Percentiles rank a stretch among this genome's conserved stretches.
These are phyloP conservation scores for Volucella inanis DNA, from an alignment of 2,888 invertebrate genomes.

Conservation along the genomic window DNA sequence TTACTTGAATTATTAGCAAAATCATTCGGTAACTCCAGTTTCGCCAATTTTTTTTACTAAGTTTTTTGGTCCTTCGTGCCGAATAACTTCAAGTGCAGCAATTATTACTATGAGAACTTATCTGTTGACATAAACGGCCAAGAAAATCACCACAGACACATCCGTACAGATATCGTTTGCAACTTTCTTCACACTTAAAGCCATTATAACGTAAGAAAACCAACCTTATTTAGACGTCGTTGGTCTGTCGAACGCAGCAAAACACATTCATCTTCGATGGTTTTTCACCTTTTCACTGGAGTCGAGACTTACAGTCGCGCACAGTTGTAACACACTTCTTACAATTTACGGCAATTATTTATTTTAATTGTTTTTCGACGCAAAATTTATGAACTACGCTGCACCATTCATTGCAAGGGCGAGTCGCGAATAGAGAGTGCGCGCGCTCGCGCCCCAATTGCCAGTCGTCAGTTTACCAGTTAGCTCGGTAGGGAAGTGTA, in stretches of 20 bases:
- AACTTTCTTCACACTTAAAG: too few relatives aligned
- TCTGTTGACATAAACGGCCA: too few relatives aligned
- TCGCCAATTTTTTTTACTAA: too few relatives aligned
- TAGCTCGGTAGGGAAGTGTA: background rate
- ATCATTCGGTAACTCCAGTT: too few relatives aligned
- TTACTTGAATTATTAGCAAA: too few relatives aligned
- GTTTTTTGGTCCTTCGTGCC: too few relatives aligned
- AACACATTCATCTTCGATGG: constrained; percentile 48
- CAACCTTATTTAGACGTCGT: too few relatives aligned
- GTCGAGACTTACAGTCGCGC: constrained; percentile 39
- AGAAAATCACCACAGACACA: too few relatives aligned
- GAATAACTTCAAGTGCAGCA: too few relatives aligned
- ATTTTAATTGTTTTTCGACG: constrained; percentile 77
- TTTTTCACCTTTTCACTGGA: constrained; percentile 28
- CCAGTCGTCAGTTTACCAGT: background rate
- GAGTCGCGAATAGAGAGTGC: constrained; percentile 2
- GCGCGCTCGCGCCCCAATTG: constrained; percentile 32
- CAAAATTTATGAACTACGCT: constrained; percentile 76
- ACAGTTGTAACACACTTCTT: constrained; percentile 75
- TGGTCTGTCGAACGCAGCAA: background rate
- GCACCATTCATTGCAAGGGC: constrained; percentile 67
- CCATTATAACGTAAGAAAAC: too few relatives aligned
- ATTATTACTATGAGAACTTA: too few relatives aligned
- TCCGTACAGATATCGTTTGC: too few relatives aligned
- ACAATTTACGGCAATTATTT: constrained; percentile 76